Percentiles rank a stretch among this genome's conserved stretches.
These are phyloP conservation scores for Eulacestoma nigropectus DNA, from an alignment of 2,113 vertebrate genomes.

Conservation along the genomic window DNA sequence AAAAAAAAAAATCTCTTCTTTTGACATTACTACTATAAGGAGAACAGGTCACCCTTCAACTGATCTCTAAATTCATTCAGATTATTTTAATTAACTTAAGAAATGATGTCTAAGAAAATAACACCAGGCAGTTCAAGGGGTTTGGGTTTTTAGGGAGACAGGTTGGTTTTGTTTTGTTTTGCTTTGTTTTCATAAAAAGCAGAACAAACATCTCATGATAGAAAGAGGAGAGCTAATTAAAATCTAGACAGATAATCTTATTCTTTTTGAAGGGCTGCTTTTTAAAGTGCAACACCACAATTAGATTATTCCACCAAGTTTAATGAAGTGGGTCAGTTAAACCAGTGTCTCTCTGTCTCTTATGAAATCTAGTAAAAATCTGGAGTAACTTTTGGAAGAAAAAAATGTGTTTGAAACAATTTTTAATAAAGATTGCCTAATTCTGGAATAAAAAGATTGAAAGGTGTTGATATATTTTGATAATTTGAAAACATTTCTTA, in stretches of 20 bases:
- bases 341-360: not conserved
- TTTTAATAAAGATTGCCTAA: not conserved
- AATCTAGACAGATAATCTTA: not conserved
- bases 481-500: not conserved
- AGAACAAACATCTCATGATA: not conserved
- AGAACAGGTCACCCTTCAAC: not conserved
- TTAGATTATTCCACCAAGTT: not conserved
- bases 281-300: not conserved
- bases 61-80: not conserved
- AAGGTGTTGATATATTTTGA: not conserved
- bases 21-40: not conserved
- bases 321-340: not conserved
- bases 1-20: not conserved
- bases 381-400: not conserved
- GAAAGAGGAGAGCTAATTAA: not conserved
- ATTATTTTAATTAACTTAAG: not conserved
- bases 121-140: accelerated
- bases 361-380: not conserved
- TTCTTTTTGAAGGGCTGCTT: not conserved
- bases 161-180: not conserved
- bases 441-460: not conserved
- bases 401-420: not conserved
- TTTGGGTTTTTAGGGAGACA: not conserved
- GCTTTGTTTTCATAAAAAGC: not conserved
- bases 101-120: not conserved